Evolutionary conservation across 1,140 invertebrate species (phyloP).

Genomic region (Aricia agestis): DNA sequence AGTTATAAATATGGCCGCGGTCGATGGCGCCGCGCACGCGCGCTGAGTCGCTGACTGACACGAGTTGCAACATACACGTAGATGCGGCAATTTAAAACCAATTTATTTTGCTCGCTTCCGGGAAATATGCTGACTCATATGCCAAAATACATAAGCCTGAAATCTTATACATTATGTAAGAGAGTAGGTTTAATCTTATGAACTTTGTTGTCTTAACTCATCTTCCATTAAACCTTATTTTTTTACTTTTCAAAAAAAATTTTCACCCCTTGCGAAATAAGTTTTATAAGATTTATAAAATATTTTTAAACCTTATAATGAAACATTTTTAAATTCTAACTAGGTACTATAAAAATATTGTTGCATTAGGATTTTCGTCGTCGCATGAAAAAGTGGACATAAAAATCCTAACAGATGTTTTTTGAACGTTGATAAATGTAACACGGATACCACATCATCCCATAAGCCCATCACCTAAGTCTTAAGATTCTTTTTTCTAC

Average conservation of each 20-base stretch:
- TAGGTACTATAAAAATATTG: too few relatives aligned
- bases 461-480: not conserved
- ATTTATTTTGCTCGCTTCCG: not conserved
- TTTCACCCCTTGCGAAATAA: too few relatives aligned
- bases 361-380: too few relatives aligned
- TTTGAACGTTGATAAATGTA: not conserved
- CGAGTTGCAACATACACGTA: not conserved
- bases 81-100: not conserved
- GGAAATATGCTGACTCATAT: not conserved
- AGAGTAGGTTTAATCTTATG: not conserved
- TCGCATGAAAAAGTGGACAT: not conserved
- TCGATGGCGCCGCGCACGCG: slow-evolving; percentile 35
- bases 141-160: not conserved
- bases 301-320: too few relatives aligned
- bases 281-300: too few relatives aligned
- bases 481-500: not conserved
- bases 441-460: not conserved
- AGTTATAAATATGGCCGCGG: slow-evolving; percentile 29
- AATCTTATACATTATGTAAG: not conserved
- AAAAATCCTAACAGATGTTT: not conserved
- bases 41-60: not conserved
- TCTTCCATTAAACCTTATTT: too few relatives aligned
- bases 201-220: not conserved
- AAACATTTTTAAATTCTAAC: too few relatives aligned
- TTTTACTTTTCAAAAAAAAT: too few relatives aligned